Evolutionary conservation across 2,888 invertebrate species (phyloP).

Genomic region (Eustalomyia histrio): DNA sequence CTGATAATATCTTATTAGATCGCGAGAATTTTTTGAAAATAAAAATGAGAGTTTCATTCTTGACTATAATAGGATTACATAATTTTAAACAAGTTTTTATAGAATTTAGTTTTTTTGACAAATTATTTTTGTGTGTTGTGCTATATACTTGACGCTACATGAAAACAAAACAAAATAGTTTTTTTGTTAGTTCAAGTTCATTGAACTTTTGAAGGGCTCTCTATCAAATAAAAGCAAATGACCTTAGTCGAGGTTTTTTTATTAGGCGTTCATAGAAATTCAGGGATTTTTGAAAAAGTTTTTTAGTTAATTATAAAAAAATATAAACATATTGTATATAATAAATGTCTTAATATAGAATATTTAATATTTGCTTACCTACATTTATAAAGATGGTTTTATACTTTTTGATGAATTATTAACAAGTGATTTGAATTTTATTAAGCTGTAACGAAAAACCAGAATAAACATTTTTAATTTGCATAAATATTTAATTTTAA

Average conservation of each 20-base stretch:
- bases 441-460: slow-evolving; percentile 8
- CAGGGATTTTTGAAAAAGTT: slow-evolving; percentile 40
- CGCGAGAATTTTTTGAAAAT: background rate
- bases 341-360: background rate
- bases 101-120: background rate
- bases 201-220: slow-evolving; percentile 33
- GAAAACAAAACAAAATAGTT: background rate
- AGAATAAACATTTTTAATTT: background rate
- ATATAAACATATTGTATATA: background rate
- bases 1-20: too few relatives aligned
- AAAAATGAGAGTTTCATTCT: slow-evolving; percentile 58
- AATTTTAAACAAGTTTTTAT: slow-evolving; percentile 24
- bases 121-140: background rate
- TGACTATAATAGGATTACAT: background rate
- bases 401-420: background rate
- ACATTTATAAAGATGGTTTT: too few relatives aligned
- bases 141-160: background rate
- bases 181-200: slow-evolving; percentile 34
- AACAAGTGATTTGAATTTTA: slow-evolving; percentile 3
- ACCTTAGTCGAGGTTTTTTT: slow-evolving; percentile 59
- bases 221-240: slow-evolving; percentile 33
- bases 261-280: slow-evolving; percentile 56
- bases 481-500: too few relatives aligned
- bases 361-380: slow-evolving; percentile 16
- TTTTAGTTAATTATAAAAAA: background rate